Base-by-base conservation (phyloP, 2,888 invertebrate genomes). In the Pristionchus entomophagus region DNA sequence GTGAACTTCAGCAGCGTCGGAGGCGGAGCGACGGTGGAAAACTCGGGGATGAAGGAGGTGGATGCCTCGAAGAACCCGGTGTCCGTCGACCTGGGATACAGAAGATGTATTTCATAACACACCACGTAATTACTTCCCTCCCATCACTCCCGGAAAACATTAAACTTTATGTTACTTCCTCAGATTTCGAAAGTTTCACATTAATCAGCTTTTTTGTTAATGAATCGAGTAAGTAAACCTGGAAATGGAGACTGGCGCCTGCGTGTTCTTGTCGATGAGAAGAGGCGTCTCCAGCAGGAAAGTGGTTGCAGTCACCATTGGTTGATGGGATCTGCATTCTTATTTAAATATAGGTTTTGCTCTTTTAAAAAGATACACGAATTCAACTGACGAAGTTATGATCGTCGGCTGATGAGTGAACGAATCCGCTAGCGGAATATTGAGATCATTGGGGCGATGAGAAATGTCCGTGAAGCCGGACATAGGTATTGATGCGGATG, bases 231-330 rank as follows among this genome's bases (percentile, higher is more conserved):
- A n/a, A n/a, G n/a, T n/a, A n/a, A n/a, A n/a, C n/a, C n/a, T n/a
- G n/a, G n/a, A n/a, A n/a, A n/a, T 22, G 32, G 35, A 35, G 35
- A 6, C 45, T 14, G 45, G 32, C 26, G 86, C 2, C 10, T 14
- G n/a, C 26, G 62, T 62, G 35, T 35, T 81, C 29, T 32, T 45
- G 17, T 77, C 69, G 6, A 62, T 41, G 59, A 82, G 49, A 19
- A 62, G 45, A n/a, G 82, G 82, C 12, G 82, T 82, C 59, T 56
- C 45, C 22, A 62, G 38, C 19, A 51, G 22, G 59, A 62, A 56
- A 17, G 82, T 41, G n/a, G 82, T 82, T 51, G 82, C 59, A 1
- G 82, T 82, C 26, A 80, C 78, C 26, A 80, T 22, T 17, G 78
- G 78, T 29, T 51, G 26, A n/a, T 41, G 51, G n/a, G 78, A 19